Percentiles rank a stretch among this genome's conserved stretches.
These are phyloP conservation scores for Sebastes wilsoni DNA, from an alignment of 2,797 vertebrate species.

Conservation along the genomic window DNA sequence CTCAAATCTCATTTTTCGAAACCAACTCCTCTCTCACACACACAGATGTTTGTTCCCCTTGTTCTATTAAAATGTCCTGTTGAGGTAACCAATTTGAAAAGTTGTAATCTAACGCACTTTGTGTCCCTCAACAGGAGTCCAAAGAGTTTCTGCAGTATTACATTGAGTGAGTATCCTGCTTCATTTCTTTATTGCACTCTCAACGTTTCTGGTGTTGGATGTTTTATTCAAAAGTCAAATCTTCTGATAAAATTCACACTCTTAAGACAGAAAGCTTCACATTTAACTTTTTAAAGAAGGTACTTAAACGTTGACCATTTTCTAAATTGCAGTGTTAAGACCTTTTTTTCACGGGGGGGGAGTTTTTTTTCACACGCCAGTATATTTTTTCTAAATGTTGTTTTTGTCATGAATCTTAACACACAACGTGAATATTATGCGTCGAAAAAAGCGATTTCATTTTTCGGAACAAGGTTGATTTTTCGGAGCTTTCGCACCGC, in stretches of 20 bases:
- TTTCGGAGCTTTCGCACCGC: too few relatives aligned
- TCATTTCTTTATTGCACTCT: background rate
- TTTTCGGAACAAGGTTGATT: too few relatives aligned
- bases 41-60: background rate
- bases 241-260: background rate
- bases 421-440: too few relatives aligned
- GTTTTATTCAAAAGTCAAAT: background rate
- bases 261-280: background rate
- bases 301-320: background rate
- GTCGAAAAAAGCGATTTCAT: too few relatives aligned
- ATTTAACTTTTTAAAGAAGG: background rate
- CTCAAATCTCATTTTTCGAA: background rate
- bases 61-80: background rate
- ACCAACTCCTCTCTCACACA: background rate
- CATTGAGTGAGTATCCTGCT: slow-evolving; percentile 86
- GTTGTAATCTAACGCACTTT: background rate
- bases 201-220: background rate
- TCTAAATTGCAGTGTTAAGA: background rate
- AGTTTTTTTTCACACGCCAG: too few relatives aligned
- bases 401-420: too few relatives aligned
- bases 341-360: background rate
- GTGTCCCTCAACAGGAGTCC: slow-evolving; percentile 84
- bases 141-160: slow-evolving; percentile 90
- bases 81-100: background rate
- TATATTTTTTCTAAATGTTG: too few relatives aligned